phyloP scores from a whole-genome alignment of 92 coral and sea anemone species.

The Chrysogorgia sp. region DNA sequence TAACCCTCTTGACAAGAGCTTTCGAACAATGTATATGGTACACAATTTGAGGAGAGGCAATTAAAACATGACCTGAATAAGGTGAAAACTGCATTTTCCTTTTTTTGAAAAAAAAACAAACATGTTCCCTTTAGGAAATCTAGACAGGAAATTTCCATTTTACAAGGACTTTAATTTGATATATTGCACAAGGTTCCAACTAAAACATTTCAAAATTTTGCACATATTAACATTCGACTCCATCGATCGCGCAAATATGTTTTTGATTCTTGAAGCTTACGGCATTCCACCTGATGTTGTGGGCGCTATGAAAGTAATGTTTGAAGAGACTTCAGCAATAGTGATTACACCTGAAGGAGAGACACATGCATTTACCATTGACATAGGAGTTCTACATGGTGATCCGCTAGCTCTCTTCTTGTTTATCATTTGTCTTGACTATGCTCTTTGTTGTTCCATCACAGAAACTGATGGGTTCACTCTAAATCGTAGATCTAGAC shows the following conservation, averaged over 20 bases:
- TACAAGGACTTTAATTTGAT: no score
- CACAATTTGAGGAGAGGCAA: no score
- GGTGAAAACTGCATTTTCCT: no score
- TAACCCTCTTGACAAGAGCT: no score
- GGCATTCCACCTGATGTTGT: constrained; percentile 42
- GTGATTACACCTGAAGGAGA: constrained; percentile 50
- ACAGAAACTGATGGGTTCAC: constrained; percentile 9
- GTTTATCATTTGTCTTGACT: constrained; percentile 45
- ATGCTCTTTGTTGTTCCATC: constrained; percentile 26
- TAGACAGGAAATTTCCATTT: no score
- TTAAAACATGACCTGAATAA: no score
- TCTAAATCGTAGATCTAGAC: constrained; percentile 22
- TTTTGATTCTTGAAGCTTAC: constrained; percentile 43
- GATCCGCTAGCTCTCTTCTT: constrained; percentile 49
- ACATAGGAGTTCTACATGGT: constrained; percentile 48
- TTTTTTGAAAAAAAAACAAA: no score
- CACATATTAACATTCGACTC: constrained; percentile 47
- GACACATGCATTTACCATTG: constrained; percentile 40
- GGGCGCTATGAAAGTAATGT: constrained; percentile 27
- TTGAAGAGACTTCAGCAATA: constrained; percentile 23
- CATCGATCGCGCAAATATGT: constrained; percentile 49
- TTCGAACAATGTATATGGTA: no score
- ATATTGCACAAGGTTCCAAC: no score
- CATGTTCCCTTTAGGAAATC: no score
- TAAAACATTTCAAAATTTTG: no score